Percentiles rank a stretch among this genome's conserved stretches.
These are phyloP conservation scores for Escarpia spicata DNA, from an alignment of 2,888 invertebrate genomes.

Conservation along the genomic window DNA sequence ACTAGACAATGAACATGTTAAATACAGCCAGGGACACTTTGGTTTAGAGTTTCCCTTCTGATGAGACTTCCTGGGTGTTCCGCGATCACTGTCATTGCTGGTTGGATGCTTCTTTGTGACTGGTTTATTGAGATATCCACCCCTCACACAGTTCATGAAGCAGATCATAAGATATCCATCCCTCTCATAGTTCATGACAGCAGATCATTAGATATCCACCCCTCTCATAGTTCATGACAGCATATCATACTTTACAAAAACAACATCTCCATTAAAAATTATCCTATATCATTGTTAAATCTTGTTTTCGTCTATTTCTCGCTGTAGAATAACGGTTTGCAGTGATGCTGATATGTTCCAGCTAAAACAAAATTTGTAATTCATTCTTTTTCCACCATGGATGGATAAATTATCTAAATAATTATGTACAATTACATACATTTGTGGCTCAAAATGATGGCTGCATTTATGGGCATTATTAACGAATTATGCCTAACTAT, in stretches of 20 bases:
- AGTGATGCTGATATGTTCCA: neutral
- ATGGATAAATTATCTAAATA: neutral
- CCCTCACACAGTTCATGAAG: neutral
- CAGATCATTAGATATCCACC: neutral
- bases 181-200: neutral
- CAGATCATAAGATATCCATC: neutral
- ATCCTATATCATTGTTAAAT: no score
- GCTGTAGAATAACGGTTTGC: neutral
- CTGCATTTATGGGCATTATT: constrained; percentile 1
- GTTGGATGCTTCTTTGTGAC: neutral
- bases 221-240: neutral
- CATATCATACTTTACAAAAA: neutral
- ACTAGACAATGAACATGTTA: neutral
- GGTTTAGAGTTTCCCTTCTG: neutral
- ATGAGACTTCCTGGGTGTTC: neutral
- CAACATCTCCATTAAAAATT: no score
- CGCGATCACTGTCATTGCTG: neutral
- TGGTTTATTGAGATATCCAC: neutral
- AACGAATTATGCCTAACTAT: neutral
- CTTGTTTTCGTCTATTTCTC: neutral
- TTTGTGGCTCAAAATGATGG: neutral
- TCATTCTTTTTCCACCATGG: neutral
- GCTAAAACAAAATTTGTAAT: neutral
- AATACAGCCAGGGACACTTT: neutral
- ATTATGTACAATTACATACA: neutral